Evolutionary conservation across 2,888 invertebrate species (phyloP).

Genomic region (Zootermopsis nevadensis): DNA sequence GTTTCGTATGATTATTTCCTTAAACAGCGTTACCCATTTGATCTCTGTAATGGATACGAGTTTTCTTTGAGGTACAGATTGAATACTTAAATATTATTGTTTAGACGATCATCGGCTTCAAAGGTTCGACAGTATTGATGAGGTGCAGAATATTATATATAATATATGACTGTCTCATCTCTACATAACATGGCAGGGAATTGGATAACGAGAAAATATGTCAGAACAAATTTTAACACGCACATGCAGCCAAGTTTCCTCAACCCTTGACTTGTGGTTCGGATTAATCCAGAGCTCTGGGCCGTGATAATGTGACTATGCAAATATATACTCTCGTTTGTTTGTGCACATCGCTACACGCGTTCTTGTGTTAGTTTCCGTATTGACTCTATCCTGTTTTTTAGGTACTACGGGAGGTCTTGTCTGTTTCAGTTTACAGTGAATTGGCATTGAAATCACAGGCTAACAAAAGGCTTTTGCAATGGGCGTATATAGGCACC

Average conservation of each 20-base stretch:
- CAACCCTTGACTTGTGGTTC: not conserved
- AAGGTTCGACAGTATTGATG: too few species aligned
- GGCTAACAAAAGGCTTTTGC: slow-evolving; percentile 43
- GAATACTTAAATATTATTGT: too few species aligned
- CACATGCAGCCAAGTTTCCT: too few species aligned
- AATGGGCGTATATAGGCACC: slow-evolving; percentile 40
- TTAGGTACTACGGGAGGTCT: slow-evolving; percentile 28
- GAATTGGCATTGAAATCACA: slow-evolving; percentile 46
- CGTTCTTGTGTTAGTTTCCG: not conserved
- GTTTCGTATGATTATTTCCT: too few species aligned
- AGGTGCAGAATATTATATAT: too few species aligned
- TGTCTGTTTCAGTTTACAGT: slow-evolving; percentile 37
- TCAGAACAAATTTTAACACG: not conserved
- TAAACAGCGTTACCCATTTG: too few species aligned
- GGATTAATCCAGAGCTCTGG: not conserved
- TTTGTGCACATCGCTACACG: slow-evolving; percentile 12
- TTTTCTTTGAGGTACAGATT: too few species aligned
- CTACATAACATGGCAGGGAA: too few species aligned
- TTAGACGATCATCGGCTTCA: too few species aligned
- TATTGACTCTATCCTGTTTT: slow-evolving; percentile 24
- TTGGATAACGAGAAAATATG: not conserved
- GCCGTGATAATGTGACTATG: not conserved
- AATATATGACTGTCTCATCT: too few species aligned
- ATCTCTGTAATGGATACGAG: too few species aligned
- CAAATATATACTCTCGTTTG: slow-evolving; percentile 15